phyloP scores from a whole-genome alignment of 2,797 vertebrate genomes.

The Taenioides sp. region DNA sequence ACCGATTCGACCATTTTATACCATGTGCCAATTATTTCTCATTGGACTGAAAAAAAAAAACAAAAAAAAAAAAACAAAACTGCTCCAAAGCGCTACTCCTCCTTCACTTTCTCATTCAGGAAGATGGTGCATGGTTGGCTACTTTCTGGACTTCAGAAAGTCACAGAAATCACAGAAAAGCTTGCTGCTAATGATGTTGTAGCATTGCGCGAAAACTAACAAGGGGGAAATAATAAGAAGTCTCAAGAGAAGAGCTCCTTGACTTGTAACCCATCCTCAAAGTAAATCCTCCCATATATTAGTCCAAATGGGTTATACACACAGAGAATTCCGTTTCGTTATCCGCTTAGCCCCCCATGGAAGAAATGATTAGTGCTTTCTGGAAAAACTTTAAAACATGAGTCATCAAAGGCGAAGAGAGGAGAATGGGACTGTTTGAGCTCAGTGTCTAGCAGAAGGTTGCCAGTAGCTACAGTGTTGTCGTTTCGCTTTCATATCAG shows the following conservation, averaged over 20 bases:
- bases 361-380: conserved; percentile 23
- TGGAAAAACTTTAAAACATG: conserved; percentile 18
- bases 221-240: conserved; percentile 74
- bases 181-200: conserved; percentile 50
- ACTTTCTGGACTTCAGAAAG: conserved; percentile 33
- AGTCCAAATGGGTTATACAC: conserved; percentile 42
- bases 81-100: conserved; percentile 18
- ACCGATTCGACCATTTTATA: conserved; percentile 28
- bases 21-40: conserved; percentile 68
- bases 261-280: conserved; percentile 58
- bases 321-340: conserved; percentile 18
- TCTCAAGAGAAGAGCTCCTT: conserved; percentile 45
- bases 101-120: conserved; percentile 24
- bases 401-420: conserved; percentile 38
- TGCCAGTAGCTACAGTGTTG: conserved; percentile 21
- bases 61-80: conserved; percentile 14
- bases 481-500: conserved; percentile 29
- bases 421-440: conserved; percentile 27
- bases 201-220: conserved; percentile 65
- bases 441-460: conserved; percentile 25
- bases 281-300: conserved; percentile 66
- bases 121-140: conserved; percentile 54
- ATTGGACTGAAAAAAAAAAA: conserved; percentile 13
- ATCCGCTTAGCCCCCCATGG: conserved; percentile 22
- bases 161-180: conserved; percentile 54